Base-by-base conservation (phyloP, 2,888 invertebrate genomes). In the Trichopria drosophilae region DNA sequence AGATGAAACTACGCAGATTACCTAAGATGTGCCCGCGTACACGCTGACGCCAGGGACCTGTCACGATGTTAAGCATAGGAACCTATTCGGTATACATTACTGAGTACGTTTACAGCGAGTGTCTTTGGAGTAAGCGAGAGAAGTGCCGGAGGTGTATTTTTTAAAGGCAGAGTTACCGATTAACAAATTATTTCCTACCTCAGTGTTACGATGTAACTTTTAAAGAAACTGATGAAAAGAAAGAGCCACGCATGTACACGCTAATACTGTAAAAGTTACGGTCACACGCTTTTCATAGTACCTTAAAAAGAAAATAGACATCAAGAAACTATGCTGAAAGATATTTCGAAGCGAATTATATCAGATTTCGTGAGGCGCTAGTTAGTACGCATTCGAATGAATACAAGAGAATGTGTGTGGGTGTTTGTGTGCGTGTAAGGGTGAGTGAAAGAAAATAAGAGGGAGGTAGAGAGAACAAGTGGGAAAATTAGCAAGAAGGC, bases 51-150 rank as follows among this genome's bases (percentile, higher is more conserved):
- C 54, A 37, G 28, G 51, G 46, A 47, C 49, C 42, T 36, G 26
- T 39, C 6, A 57, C 47, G 39, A 57, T 55, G 54, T 58, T 57
- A 48, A 60, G 47, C 31, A 48, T 47, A 56, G 49, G 49, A 55
- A 49, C 57, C 36, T 58, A 51, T 54, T 53, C 43, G 48, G 49
- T 55, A 51, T 51, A 56, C 55, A 47, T 58, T 65, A 65, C 70
- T 69, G 71, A 70, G 62, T 71, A 69, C 69, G 71, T 71, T 72
- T 72, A 67, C 64, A 61, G 51, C 15, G 31, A 42, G 43, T 47
- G 54, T 54, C 51, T 54, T 54, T 54, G 7, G 9, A 42, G 10
- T 23, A 12, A 13, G 42, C n/a, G 37, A 24, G 10, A 28, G n/a
- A 34, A 26, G 18, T 28, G 19, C 6, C 6, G 28, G 15, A 24